Percentiles rank a stretch among this genome's conserved stretches.
Evolutionary conservation across 2,113 vertebrate genomes (phyloP).

Genomic region (Tachuris rubrigastra): DNA sequence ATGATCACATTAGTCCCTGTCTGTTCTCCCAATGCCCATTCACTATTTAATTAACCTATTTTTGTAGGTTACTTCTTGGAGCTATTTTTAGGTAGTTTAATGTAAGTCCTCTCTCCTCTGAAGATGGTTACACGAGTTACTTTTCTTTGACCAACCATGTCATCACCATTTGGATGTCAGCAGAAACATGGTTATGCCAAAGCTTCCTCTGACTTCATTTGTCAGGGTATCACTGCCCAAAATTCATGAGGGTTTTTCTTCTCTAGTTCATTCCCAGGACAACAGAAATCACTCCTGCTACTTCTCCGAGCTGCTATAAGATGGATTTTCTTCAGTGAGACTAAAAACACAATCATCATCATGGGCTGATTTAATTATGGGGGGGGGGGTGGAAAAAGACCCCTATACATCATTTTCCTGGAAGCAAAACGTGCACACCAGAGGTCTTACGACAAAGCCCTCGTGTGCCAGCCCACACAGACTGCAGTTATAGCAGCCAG

Average conservation of each 20-base stretch:
- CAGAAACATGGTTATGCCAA: neutral
- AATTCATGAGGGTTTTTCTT: neutral
- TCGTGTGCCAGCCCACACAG: neutral
- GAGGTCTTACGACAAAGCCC: neutral
- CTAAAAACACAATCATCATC: neutral
- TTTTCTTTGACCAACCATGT: neutral
- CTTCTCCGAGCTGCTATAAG: neutral
- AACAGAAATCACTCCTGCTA: neutral
- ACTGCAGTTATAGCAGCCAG: conserved; percentile 25
- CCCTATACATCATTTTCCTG: neutral
- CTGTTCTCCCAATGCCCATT: conserved; percentile 50
- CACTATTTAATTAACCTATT: conserved; percentile 67
- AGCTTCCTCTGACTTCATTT: neutral
- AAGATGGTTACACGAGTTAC: neutral
- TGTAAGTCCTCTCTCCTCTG: conserved; percentile 32
- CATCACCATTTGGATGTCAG: neutral
- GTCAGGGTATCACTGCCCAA: neutral
- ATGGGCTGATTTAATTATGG: neutral
- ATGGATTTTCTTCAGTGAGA: neutral
- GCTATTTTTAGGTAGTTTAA: conserved; percentile 53
- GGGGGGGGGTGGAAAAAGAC: neutral
- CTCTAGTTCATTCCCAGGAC: neutral
- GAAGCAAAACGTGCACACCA: neutral
- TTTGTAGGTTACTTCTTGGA: conserved; percentile 60
- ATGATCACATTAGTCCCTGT: conserved; percentile 65